Evolutionary conservation across 2,888 invertebrate species (phyloP), one percentile per base, ranked within the genome.

Genomic region (Thereva nobilitata): DNA sequence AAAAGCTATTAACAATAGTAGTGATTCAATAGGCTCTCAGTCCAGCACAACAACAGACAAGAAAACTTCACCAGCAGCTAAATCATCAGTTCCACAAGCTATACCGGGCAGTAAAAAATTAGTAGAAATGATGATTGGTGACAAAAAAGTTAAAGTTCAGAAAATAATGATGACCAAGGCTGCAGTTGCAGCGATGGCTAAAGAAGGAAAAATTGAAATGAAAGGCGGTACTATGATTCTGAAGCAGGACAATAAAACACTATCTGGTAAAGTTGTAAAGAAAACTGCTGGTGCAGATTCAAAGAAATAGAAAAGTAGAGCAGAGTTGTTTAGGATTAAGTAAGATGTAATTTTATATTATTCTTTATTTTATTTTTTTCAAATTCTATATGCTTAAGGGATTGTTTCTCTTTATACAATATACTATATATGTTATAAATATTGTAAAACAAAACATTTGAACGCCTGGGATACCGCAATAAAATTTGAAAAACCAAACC

Each of bases 101-200:
- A 40, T 40, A 34, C 8, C 38, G 6, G 49, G 42, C 0, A 63
- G 69, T 34, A 70, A 71, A 47, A 71, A 70, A 57, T 52, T 71
- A 10, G 68, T 70, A 2, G 78, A 81, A 75, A 86, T 84, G 84
- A 85, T 84, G 76, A 83, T 86, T 34, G 87, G 86, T 44, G 84
- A 86, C 73, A 86, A 85, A 73, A 81, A 86, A 45, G 86, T 87
- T 0, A 84, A 86, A 73, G 86, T 88, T 7, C 86, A 88, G 76
- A 87, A 86, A 76, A 85, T 88, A 49, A 84, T 86, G 3, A 84
- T 89, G 83, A 86, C 87, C 6, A 88, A 87, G 77, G 86, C 87
- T 0, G 86, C 88, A 75, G 86, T 87, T 23, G 86, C 86, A 70
- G 85, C 84, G 4, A 87, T 88, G 86, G 84, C 86, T 2, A 86